Base-by-base conservation (phyloP, 2,888 invertebrate species). In the Heliconius ethilla region DNA sequence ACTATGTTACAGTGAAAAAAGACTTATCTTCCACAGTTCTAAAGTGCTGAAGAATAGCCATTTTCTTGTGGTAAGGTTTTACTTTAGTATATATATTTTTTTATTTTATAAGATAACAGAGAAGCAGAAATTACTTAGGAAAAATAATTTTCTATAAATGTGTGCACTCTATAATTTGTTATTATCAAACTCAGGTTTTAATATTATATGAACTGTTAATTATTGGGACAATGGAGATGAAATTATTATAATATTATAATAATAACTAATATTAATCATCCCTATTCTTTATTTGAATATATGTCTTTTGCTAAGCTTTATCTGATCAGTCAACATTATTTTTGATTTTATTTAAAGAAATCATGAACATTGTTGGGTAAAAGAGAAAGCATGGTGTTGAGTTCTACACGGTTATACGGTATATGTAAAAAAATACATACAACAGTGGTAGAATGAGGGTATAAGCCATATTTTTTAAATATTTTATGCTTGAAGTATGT, bases 21-120 rank as follows among this genome's bases (percentile, higher is more conserved):
- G n/a, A 72, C 70, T 70, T 33, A 51, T 69, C 7, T 69, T 25
- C 40, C 13, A 45, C 40, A 13, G 59, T 59, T 66, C 29, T 65
- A 65, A 22, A 29, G 27, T 66, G 45, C 65, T 75, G 65, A 29
- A 65, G 33, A 51, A 65, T 51, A 75, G 65, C 1, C 18, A 29
- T 66, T 40, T 66, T 45, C 29, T 66, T 66, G 15, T 27, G 29
- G 65, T 75, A 66, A 65, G 65, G 13, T 25, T 45, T 40, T 11
- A 29, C 3, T n/a, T 55, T 22, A 40, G 15, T 25, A 69, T 25
- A 69, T 69, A 15, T 6, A 6, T 15, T 13, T 15, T 40, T 25
- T 69, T 40, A 5, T 25, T 40, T 25, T 45, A 15, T 63, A 63
- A 51, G 3, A 18, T 1, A 51, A 2, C 51, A 51, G 51, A 18